These are phyloP conservation scores for Leptura quadrifasciata DNA, from an alignment of 2,888 invertebrate species.

Conservation along the genomic window DNA sequence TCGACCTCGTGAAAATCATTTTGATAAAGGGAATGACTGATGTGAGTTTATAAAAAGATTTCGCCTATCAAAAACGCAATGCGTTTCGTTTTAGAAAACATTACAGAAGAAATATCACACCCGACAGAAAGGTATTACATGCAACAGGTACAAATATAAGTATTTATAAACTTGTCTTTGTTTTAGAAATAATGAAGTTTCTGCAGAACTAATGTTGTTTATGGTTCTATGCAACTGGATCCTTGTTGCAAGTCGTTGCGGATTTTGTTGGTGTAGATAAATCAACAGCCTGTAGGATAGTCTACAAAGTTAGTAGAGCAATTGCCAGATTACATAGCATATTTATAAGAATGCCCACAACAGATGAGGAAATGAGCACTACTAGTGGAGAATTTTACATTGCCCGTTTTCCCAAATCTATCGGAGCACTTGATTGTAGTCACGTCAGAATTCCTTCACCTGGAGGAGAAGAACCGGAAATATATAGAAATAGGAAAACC, in stretches of 20 bases:
- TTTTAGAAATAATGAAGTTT: constrained; percentile 9
- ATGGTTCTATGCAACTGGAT: constrained; percentile 9
- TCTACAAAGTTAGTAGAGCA: constrained; percentile 28
- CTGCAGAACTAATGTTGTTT: not conserved
- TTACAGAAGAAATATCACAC: too few species aligned
- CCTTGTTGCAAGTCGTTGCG: not conserved
- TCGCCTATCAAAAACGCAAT: not conserved
- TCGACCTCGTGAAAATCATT: constrained; percentile 20
- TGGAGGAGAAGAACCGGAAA: constrained; percentile 20
- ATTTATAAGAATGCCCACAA: constrained; percentile 35
- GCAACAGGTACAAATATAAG: not conserved
- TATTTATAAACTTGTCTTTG: not conserved
- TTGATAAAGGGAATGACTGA: constrained; percentile 9
- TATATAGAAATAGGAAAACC: constrained; percentile 33
- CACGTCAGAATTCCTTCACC: constrained; percentile 35
- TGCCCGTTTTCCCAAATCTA: constrained; percentile 19
- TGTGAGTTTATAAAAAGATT: constrained; percentile 2
- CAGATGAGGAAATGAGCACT: constrained; percentile 15
- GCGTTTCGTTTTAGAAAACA: too few species aligned
- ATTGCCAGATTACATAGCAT: constrained; percentile 10
- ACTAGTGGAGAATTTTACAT: constrained; percentile 23
- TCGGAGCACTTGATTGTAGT: constrained; percentile 32
- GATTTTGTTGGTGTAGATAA: not conserved
- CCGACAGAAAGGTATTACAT: constrained; percentile 12
- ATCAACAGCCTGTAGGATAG: constrained; percentile 21